These are phyloP conservation scores for Pampusana beccarii DNA, from an alignment of 2,113 vertebrate species.

Conservation along the genomic window DNA sequence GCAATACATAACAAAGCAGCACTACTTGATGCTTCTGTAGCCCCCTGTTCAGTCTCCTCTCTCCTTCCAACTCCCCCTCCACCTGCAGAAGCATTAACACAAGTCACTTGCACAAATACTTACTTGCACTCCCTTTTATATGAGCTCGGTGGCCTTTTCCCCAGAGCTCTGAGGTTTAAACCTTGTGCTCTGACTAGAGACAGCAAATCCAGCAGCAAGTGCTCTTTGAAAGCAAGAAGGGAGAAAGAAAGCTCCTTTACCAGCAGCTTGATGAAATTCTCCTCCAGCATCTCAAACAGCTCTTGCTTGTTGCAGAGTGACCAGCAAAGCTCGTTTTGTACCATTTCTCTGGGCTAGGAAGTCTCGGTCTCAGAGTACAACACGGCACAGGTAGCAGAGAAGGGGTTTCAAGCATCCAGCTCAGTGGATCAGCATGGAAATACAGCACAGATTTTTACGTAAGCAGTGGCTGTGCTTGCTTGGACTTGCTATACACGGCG, in stretches of 20 bases:
- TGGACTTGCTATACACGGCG: neutral
- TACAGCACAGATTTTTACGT: neutral
- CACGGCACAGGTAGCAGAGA: rapidly evolving
- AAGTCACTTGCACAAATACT: neutral
- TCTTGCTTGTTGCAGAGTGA: rapidly evolving
- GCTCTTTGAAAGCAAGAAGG: neutral
- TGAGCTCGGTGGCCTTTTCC: neutral
- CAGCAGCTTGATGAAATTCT: neutral
- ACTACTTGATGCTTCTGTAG: neutral
- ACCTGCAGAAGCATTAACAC: neutral
- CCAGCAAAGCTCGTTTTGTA: neutral
- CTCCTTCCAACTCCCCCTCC: neutral
- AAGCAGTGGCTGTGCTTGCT: neutral
- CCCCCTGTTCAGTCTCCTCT: neutral
- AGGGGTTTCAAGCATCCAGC: neutral
- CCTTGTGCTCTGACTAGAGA: neutral
- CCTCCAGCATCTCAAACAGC: neutral
- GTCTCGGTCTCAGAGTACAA: rapidly evolving
- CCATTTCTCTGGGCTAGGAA: neutral
- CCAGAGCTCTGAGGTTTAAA: neutral
- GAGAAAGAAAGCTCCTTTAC: neutral
- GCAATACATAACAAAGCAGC: neutral
- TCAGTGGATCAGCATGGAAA: neutral
- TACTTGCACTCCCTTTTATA: neutral
- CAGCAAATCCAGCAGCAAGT: neutral